A percentile compares a stretch with the other conserved stretches of the same genome.
phyloP scores from a whole-genome alignment of 2,888 invertebrate species.

The Meloe dianella region DNA sequence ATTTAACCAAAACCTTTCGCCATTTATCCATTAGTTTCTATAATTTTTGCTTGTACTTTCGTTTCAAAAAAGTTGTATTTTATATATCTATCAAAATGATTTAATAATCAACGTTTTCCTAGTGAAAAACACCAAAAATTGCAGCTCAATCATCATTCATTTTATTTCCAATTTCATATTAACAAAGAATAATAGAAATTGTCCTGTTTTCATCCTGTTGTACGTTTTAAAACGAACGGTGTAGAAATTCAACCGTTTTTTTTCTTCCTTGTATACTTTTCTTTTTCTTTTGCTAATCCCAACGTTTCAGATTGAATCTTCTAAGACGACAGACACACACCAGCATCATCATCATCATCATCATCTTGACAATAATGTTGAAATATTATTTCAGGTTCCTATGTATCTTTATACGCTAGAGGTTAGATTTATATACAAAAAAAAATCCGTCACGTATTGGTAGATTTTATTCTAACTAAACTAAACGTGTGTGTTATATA shows the following conservation, averaged over 20 bases:
- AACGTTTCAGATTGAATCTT: constrained; percentile 49
- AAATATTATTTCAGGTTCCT: constrained; percentile 53
- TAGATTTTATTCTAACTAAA: constrained; percentile 27
- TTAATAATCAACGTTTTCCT: no score
- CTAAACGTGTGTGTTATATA: constrained; percentile 23
- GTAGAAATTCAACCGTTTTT: constrained; percentile 2
- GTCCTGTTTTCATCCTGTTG: background rate
- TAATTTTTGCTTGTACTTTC: background rate
- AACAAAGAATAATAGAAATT: constrained; percentile 5
- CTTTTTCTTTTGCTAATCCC: constrained; percentile 39
- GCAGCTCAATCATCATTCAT: background rate
- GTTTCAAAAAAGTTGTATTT: no score
- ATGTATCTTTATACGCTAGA: constrained; percentile 24
- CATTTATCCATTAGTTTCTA: background rate
- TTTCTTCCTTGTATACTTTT: constrained; percentile 8
- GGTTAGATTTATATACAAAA: constrained; percentile 35
- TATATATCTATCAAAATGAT: background rate
- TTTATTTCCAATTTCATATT: background rate
- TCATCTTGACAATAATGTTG: constrained; percentile 49
- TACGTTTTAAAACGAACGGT: background rate
- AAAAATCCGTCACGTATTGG: constrained; percentile 40
- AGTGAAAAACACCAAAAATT: background rate
- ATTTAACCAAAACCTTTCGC: background rate
- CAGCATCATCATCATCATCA: constrained; percentile 26
- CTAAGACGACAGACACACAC: constrained; percentile 42